Base-by-base conservation (phyloP, 2,797 vertebrate genomes). In the Chelon auratus region DNA sequence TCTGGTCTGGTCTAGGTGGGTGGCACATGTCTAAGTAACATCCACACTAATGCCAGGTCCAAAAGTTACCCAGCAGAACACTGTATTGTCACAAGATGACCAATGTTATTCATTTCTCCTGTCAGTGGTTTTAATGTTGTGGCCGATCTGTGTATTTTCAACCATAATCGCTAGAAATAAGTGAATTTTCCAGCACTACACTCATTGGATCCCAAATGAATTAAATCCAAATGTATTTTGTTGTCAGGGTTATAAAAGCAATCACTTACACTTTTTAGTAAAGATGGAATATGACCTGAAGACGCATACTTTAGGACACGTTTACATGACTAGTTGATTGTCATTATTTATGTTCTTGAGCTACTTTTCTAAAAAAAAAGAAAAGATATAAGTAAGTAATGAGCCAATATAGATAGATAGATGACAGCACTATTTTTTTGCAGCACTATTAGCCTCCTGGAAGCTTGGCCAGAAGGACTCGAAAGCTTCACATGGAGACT, bases 401-500 rank as follows among this genome's bases (percentile, higher is more conserved):
- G 52, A 40, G 15, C 36, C 30, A 33, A 57, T 42, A 22, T 24
- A n/a, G 22, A 59, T 15, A 26, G 40, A 51, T 14, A 43, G 50
- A 74, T 63, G 10, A 60, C 0, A n/a, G 7, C 42, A n/a, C n/a
- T n/a, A n/a, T n/a, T n/a, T n/a, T 73, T 58, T 5, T 51, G 48
- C 33, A 18, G 42, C 62, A 56, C 39, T 36, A 59, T 51, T 26
- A 18, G 18, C 56, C 14, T 45, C 37, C 18, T 18, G 15, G 62
- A 50, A 67, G 42, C 8, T 26, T 50, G 58, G 57, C 13, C 30
- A 22, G 52, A 57, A 39, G 8, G 26, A 45, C 52, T 42, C 22
- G 47, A 67, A 70, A 52, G 42, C 61, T 51, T 56, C 26, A 62
- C 52, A 18, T 30, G 14, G 30, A 71, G 77, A 65, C 68, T 48